A percentile compares a stretch with the other conserved stretches of the same genome.
Conservation (phyloP, 2,113 vertebrate species). For the Takifugu bimaculatus region DNA sequence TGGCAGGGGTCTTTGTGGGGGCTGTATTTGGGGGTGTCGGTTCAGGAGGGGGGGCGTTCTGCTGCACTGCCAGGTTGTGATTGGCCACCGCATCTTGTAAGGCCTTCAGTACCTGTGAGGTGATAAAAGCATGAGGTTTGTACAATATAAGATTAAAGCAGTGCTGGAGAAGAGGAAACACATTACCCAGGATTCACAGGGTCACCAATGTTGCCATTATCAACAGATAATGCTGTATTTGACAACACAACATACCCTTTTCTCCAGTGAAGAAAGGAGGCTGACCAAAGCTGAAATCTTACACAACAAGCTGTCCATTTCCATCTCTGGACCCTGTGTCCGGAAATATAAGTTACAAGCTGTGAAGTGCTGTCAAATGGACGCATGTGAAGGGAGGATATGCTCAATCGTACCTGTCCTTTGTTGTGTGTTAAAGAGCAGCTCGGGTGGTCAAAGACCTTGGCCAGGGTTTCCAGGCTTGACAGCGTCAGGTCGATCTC, state of each 20-base stretch:
- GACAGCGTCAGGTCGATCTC: slow-evolving; percentile 81
- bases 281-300: slow-evolving; percentile 80
- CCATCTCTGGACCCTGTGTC: slow-evolving; percentile 67
- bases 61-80: slow-evolving; percentile 78
- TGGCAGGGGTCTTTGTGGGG: slow-evolving; percentile 50
- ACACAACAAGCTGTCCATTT: slow-evolving; percentile 77
- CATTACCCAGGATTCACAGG: neutral
- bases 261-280: slow-evolving; percentile 80
- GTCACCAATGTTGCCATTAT: neutral
- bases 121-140: neutral
- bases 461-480: slow-evolving; percentile 81
- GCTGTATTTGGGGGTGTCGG: slow-evolving; percentile 7
- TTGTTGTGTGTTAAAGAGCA: slow-evolving; percentile 59
- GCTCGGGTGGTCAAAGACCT: slow-evolving; percentile 77
- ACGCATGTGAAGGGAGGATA: neutral
- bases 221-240: neutral
- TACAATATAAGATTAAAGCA: no score
- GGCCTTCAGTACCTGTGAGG: slow-evolving; percentile 76
- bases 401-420: slow-evolving; percentile 70
- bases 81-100: slow-evolving; percentile 79
- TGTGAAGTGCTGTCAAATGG: neutral
- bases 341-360: slow-evolving; percentile 3
- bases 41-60: slow-evolving; percentile 39
- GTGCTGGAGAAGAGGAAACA: neutral
- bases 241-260: slow-evolving; percentile 69